Evolutionary conservation across 2,888 invertebrate genomes (phyloP).

Genomic region (Podabrus alpinus): DNA sequence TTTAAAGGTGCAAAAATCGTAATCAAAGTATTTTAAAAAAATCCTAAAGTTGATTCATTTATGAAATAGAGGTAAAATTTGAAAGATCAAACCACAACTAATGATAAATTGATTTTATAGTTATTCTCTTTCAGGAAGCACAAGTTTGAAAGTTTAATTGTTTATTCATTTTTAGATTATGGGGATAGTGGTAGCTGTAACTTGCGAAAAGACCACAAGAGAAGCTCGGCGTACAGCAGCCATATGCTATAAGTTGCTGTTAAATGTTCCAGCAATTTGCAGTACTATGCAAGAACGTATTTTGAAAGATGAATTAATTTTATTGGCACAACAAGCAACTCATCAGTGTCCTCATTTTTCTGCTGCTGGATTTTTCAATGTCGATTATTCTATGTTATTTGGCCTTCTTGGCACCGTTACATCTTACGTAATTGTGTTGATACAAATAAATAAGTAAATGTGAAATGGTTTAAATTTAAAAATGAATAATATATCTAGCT

Average conservation of each 20-base stretch:
- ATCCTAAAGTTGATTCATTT: too few species aligned
- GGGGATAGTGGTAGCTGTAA: too few species aligned
- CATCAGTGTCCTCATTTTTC: slow-evolving; percentile 17
- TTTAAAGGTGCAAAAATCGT: too few species aligned
- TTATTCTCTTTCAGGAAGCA: too few species aligned
- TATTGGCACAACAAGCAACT: slow-evolving; percentile 22
- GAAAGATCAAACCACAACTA: too few species aligned
- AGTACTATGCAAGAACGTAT: slow-evolving; percentile 5
- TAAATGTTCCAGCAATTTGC: slow-evolving; percentile 20
- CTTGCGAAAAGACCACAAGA: neutral
- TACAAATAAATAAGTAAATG: slow-evolving; percentile 24
- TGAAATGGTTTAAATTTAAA: too few species aligned
- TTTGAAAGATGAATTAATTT: slow-evolving; percentile 10
- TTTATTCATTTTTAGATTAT: too few species aligned
- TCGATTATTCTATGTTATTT: slow-evolving; percentile 26
- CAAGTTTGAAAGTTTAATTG: neutral
- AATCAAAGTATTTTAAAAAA: too few species aligned
- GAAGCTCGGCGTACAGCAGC: slow-evolving; percentile 31
- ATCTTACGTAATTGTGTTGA: slow-evolving; percentile 27
- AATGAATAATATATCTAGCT: too few species aligned
- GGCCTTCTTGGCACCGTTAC: slow-evolving; percentile 23
- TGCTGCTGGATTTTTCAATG: slow-evolving; percentile 26
- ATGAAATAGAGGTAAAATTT: too few species aligned
- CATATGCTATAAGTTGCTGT: slow-evolving; percentile 31
- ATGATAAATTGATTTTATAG: too few species aligned